These are phyloP conservation scores for Paradoxurus hermaphroditus DNA, from an alignment of 2,113 vertebrate species.

Conservation along the genomic window DNA sequence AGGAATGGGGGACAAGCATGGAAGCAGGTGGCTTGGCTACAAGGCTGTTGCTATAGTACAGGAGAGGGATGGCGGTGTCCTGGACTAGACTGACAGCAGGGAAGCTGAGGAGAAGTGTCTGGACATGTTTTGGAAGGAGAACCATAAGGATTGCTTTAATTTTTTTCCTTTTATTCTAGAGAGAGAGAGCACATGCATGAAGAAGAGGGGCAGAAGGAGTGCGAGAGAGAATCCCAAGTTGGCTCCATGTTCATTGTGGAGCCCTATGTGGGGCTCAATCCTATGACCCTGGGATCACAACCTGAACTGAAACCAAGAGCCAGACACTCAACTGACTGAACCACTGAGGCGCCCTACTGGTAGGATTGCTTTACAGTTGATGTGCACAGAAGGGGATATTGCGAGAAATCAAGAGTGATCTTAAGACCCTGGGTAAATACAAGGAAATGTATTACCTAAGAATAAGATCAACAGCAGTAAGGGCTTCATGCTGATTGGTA, in stretches of 20 bases:
- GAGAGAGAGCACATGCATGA: no score
- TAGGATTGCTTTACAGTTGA: background rate
- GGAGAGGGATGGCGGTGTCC: background rate
- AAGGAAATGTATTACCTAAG: background rate
- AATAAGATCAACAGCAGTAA: background rate
- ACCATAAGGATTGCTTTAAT: no score
- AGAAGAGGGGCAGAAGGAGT: no score
- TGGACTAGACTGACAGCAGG: background rate
- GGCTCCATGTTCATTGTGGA: no score
- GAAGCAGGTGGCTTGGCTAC: background rate
- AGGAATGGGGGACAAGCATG: background rate
- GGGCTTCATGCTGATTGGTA: background rate
- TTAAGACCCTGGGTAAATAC: background rate
- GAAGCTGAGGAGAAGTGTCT: background rate
- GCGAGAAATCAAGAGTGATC: background rate
- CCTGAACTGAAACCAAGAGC: no score
- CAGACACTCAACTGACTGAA: no score
- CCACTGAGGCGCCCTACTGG: no score
- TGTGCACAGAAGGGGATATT: background rate
- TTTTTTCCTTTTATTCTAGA: no score
- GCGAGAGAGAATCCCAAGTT: no score
- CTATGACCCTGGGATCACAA: no score
- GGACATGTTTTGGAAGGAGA: background rate
- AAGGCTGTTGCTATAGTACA: background rate
- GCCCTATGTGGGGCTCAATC: no score